Evolutionary conservation across 2,888 invertebrate genomes (phyloP).

Genomic region (Drosophila fungiperda): DNA sequence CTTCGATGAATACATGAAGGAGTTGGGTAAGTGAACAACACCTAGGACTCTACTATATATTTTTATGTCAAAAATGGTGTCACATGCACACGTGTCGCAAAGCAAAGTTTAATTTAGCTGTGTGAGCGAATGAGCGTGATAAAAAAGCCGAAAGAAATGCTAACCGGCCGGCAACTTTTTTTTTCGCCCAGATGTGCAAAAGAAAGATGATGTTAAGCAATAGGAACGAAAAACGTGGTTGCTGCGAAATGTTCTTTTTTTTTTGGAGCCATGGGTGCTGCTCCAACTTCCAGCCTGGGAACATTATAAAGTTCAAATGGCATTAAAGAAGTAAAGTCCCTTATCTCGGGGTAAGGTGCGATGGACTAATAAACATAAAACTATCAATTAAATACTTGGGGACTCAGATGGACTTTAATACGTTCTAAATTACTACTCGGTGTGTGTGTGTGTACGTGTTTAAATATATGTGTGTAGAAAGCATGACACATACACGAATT

Average conservation of each 20-base stretch:
- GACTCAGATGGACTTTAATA: conserved; percentile 15
- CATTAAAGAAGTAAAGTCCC: conserved; percentile 20
- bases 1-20: conserved; percentile 96
- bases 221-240: conserved; percentile 59
- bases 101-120: conserved; percentile 1
- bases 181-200: conserved; percentile 37
- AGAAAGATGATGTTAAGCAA: conserved; percentile 42
- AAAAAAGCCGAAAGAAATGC: conserved; percentile 38
- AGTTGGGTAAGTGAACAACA: conserved; percentile 88
- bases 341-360: conserved; percentile 30
- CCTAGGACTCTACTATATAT: conserved; percentile 17
- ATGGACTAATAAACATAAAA: conserved; percentile 52
- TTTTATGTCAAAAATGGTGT: background rate
- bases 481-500: background rate
- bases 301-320: conserved; percentile 30
- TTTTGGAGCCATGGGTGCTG: background rate
- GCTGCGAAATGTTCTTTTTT: background rate
- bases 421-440: conserved; percentile 2
- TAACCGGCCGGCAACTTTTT: conserved; percentile 70
- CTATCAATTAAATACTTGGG: conserved; percentile 53
- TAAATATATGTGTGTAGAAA: background rate
- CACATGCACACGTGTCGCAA: conserved; percentile 15
- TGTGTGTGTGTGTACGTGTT: background rate
- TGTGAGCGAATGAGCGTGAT: conserved; percentile 13
- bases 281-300: conserved; percentile 9